These are phyloP conservation scores for Gastrophysa polygoni DNA, from an alignment of 2,888 invertebrate genomes.

Conservation along the genomic window DNA sequence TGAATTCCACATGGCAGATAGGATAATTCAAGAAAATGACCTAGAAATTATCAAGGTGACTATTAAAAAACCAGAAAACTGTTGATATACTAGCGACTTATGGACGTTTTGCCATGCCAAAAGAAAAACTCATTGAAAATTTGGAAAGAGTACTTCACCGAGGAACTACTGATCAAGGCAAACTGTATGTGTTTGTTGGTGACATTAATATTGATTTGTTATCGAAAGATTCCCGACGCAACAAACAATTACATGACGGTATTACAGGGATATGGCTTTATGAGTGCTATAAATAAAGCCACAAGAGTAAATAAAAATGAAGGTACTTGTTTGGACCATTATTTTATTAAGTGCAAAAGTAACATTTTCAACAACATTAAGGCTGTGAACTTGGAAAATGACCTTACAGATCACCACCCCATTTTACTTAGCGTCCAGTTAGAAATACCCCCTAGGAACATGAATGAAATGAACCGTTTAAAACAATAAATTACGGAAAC, in stretches of 20 bases:
- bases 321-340: slow-evolving; percentile 19
- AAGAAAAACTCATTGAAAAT: slow-evolving; percentile 15
- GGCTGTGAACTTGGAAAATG: no score
- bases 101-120: slow-evolving; percentile 7
- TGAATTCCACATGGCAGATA: not conserved
- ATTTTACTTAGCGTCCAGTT: no score
- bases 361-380: no score
- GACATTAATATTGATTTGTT: slow-evolving; percentile 11
- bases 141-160: not conserved
- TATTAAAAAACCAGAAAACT: slow-evolving; percentile 10
- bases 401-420: no score
- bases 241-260: slow-evolving; percentile 19
- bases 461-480: no score
- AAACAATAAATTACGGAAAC: no score
- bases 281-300: slow-evolving; percentile 14
- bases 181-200: slow-evolving; percentile 1
- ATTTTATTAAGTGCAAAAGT: slow-evolving; percentile 7
- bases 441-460: no score
- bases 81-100: slow-evolving; percentile 18
- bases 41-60: slow-evolving; percentile 6
- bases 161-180: not conserved
- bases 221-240: not conserved
- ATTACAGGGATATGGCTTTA: slow-evolving; percentile 20
- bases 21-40: slow-evolving; percentile 8
- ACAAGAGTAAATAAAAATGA: slow-evolving; percentile 13